Base-by-base conservation (phyloP, 2,888 invertebrate genomes). In the Athrips mouffetella region DNA sequence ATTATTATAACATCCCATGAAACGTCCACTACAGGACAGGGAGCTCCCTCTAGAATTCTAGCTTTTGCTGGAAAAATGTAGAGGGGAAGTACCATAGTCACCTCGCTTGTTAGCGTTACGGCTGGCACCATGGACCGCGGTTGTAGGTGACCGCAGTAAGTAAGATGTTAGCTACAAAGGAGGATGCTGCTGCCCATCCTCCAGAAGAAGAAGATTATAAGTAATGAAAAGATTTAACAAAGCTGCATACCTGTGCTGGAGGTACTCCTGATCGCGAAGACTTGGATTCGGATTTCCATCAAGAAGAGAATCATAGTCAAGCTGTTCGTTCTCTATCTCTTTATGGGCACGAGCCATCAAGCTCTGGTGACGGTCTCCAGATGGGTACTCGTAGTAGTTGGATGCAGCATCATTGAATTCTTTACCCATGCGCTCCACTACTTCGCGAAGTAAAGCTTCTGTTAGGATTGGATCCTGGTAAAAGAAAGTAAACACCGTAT, bases 181-280 rank as follows among this genome's bases (percentile, higher is more conserved):
- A n/a, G n/a, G n/a, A n/a, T n/a, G n/a, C n/a, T n/a, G n/a, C n/a
- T 33, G 11, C 13, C 13, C 13, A 8, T 33, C 2, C 11, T 15
- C 31, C n/a, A 11, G 3, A 15, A 11, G n/a, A 33, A 10, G 8
- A 10, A 11, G 3, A n/a, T n/a, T 30, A 11, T 15, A 7, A 33
- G 33, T 25, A 33, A 10, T 16, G 16, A 33, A 16, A 2, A 13
- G 23, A n/a, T n/a, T n/a, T 6, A 13, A 18, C 1, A 7, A 39
- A 41, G 39, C 3, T 39, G 30, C 31, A 18, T 55, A 89, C 89
- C 93, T 95, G 77, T 97, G 97, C 70, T 94, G 94, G 62, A 97
- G 70, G 70, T 94, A 96, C 71, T 97, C 97, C 65, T 95, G 95
- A 77, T 97, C 97, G 20, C 97, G 90, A 53, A 96, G 89, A 59